A percentile compares a stretch with the other conserved stretches of the same genome.
Evolutionary conservation across 2,888 invertebrate genomes (phyloP).

Genomic region (Drosophila birchii): DNA sequence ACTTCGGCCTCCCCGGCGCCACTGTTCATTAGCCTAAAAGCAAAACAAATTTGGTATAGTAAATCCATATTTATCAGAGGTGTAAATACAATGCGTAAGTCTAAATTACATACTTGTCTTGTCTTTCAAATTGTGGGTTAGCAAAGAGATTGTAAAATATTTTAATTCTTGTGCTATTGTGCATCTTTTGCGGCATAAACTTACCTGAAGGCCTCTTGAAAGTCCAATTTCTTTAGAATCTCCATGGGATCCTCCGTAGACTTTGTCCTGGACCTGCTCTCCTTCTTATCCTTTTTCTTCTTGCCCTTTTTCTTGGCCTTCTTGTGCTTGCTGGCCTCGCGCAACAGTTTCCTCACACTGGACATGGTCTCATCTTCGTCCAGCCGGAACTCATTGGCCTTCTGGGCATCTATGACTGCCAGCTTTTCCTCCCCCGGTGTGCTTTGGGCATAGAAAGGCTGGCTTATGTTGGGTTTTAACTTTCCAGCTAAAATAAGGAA

Average conservation of each 20-base stretch:
- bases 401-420: constrained; percentile 56
- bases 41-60: constrained; percentile 20
- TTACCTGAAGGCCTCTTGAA: constrained; percentile 89
- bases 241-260: constrained; percentile 77
- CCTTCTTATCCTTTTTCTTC: constrained; percentile 75
- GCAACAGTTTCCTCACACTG: constrained; percentile 93
- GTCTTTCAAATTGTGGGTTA: constrained; percentile 20
- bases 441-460: constrained; percentile 86
- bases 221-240: constrained; percentile 88
- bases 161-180: background rate
- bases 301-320: constrained; percentile 87
- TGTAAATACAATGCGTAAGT: background rate
- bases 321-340: constrained; percentile 91
- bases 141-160: constrained; percentile 5
- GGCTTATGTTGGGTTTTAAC: constrained; percentile 87
- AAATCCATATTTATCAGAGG: background rate
- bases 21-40: constrained; percentile 63
- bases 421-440: constrained; percentile 73
- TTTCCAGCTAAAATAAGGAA: constrained; percentile 57
- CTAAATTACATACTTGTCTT: constrained; percentile 44
- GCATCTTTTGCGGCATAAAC: constrained; percentile 7
- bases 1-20: constrained; percentile 84
- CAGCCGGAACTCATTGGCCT: constrained; percentile 67
- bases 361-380: constrained; percentile 94
- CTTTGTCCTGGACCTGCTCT: constrained; percentile 81